Percentiles rank a stretch among this genome's conserved stretches.
These are phyloP conservation scores for Caenorhabditis panamensis DNA, from an alignment of 2,888 invertebrate species.

Conservation along the genomic window DNA sequence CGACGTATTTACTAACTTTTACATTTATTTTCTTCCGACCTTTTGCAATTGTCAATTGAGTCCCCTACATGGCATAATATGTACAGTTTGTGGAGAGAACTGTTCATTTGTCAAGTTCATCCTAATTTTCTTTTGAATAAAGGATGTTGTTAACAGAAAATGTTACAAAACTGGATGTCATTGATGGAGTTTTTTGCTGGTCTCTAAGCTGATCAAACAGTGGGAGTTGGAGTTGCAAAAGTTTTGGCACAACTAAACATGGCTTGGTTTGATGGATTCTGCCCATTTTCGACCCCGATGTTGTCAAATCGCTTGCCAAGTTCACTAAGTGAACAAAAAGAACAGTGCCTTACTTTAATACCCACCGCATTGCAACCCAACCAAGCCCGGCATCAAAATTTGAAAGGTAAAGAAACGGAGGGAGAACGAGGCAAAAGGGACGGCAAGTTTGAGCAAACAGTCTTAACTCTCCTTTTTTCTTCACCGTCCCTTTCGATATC, in stretches of 20 bases:
- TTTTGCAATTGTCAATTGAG: not conserved
- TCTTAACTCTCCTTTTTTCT: slow-evolving; percentile 44
- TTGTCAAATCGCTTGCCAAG: slow-evolving; percentile 15
- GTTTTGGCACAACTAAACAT: not conserved
- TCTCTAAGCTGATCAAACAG: slow-evolving; percentile 1
- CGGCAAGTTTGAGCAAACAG: slow-evolving; percentile 59
- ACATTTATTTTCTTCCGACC: too few relatives aligned
- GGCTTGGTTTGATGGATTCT: too few relatives aligned
- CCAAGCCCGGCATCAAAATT: slow-evolving; percentile 38
- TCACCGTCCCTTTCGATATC: slow-evolving; percentile 12
- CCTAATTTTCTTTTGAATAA: not conserved
- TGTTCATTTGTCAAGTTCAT: not conserved
- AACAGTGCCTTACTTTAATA: slow-evolving; percentile 37
- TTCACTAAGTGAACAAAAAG: slow-evolving; percentile 33
- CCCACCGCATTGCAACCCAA: not conserved
- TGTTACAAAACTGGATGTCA: not conserved
- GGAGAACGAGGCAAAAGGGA: slow-evolving; percentile 14
- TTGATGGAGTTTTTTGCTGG: not conserved
- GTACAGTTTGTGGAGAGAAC: not conserved
- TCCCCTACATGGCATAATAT: too few relatives aligned
- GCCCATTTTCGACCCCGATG: slow-evolving; percentile 20
- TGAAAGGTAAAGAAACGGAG: slow-evolving; percentile 42
- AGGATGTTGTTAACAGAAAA: too few relatives aligned
- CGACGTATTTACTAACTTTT: too few relatives aligned
- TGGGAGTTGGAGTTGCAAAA: not conserved